Evolutionary conservation across 1,140 invertebrate species (phyloP).

Genomic region (Dufourea novaeangliae): DNA sequence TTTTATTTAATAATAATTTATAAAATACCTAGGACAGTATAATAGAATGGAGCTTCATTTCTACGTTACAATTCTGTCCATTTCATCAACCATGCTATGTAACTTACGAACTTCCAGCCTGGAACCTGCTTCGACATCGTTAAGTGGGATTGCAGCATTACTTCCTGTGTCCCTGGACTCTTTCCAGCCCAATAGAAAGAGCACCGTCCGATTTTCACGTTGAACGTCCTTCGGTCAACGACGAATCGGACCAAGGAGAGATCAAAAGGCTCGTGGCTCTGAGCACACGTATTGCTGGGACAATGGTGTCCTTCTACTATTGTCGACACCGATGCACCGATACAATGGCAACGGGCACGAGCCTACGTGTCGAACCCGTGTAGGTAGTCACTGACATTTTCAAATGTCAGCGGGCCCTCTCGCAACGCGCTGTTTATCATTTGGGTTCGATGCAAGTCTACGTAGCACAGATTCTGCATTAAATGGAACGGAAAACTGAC

Average conservation of each 20-base stretch:
- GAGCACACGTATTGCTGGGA: not conserved
- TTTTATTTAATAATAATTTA: too few relatives aligned
- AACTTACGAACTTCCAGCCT: not conserved
- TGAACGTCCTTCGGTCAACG: not conserved
- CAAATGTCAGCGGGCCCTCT: slow-evolving; percentile 71
- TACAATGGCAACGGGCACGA: slow-evolving; percentile 62
- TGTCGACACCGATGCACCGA: slow-evolving; percentile 40
- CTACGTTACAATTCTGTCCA: too few relatives aligned
- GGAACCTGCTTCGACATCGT: not conserved
- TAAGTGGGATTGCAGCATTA: not conserved
- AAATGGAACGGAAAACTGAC: not conserved
- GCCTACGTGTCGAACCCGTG: slow-evolving; percentile 60
- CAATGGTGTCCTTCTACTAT: slow-evolving; percentile 28
- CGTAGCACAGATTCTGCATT: slow-evolving; percentile 43
- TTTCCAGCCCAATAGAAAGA: not conserved
- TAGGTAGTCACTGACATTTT: slow-evolving; percentile 77
- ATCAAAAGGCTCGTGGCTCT: not conserved
- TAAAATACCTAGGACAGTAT: too few relatives aligned
- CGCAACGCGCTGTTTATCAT: slow-evolving; percentile 70
- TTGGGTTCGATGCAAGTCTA: slow-evolving; percentile 52
- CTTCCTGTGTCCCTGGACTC: not conserved
- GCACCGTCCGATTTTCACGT: not conserved
- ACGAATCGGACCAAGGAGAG: not conserved
- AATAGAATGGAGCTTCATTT: too few relatives aligned
- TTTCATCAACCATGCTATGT: not conserved